These are phyloP conservation scores for Propithecus perrieri DNA, from an alignment of 2,797 vertebrate species.

Conservation along the genomic window DNA sequence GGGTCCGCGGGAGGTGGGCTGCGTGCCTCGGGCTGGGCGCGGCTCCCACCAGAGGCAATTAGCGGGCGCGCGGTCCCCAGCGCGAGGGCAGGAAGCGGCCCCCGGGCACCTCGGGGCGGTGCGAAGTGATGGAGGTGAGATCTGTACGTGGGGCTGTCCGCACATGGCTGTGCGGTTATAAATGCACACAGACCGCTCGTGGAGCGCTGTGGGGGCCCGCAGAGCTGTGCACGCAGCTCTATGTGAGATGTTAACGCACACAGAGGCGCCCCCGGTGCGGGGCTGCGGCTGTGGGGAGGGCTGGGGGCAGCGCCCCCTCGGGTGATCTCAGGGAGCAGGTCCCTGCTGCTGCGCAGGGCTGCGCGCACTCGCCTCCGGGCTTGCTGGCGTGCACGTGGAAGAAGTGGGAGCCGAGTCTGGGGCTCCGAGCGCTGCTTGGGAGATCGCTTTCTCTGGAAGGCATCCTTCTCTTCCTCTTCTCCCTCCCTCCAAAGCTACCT, in stretches of 20 bases:
- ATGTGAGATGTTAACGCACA: conserved; percentile 28
- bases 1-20: conserved; percentile 56
- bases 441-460: background rate
- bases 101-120: conserved; percentile 42
- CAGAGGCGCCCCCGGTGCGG: background rate
- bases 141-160: conserved; percentile 51
- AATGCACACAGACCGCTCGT: conserved; percentile 27
- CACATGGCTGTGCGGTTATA: conserved; percentile 66
- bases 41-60: conserved; percentile 69
- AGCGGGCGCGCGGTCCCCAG: conserved; percentile 25
- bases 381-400: background rate
- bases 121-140: conserved; percentile 57
- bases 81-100: conserved; percentile 66
- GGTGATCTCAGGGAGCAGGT: background rate
- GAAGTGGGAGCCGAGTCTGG: background rate
- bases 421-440: background rate
- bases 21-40: conserved; percentile 56
- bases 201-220: background rate
- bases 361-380: background rate
- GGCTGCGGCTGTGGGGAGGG: background rate
- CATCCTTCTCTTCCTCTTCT: background rate
- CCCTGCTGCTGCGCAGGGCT: background rate
- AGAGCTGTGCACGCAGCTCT: conserved; percentile 7
- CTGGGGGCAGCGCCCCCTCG: background rate
- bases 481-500: background rate